Evolutionary conservation across 2,888 invertebrate species (phyloP), one percentile per base, ranked within the genome.

Genomic region (Odontocerum albicorne): DNA sequence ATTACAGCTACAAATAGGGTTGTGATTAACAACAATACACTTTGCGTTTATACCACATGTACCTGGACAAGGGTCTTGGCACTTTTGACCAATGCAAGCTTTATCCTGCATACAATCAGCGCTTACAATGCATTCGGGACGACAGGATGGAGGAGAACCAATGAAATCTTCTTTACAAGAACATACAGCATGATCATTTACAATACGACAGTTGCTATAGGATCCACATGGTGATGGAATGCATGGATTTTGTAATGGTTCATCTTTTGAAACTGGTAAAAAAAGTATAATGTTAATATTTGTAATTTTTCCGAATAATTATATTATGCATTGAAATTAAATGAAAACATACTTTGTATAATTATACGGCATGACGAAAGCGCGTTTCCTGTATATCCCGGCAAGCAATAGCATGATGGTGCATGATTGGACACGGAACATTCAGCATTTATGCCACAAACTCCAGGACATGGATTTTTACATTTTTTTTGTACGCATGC

Each of bases 401-500:
- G 72, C 42, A 84, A 66, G 69, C 92, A 92, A 45, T 81, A 81
- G 66, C 92, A 92, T 20, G 86, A 83, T 2, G 93, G 91, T 47
- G 88, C 84, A 70, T 94, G 93, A 70, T 92, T 90, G 64, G 84
- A 80, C 2, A 92, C 90, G 49, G 83, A 83, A 69, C 93, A 93
- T 70, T 88, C 85, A 3, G 92, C 89, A 69, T 92, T 90, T 63
- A 89, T 76, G 42, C 92, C 92, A 67, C 92, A 92, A 22, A 88
- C 86, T 63, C 89, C 89, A 20, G 84, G 81, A 66, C 92, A 93
- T 15, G 92, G 92, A 73, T 92, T 86, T 65, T 80, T 81, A 68
- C 93, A 93, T 76, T 90, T 91, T 71, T 89, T 89, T 67, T 89
- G 89, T 45, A 87, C 78, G 67, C 93, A 93, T 19, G 92, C 86